phyloP scores from a whole-genome alignment of 2,113 vertebrate genomes.

The Cettia cetti region DNA sequence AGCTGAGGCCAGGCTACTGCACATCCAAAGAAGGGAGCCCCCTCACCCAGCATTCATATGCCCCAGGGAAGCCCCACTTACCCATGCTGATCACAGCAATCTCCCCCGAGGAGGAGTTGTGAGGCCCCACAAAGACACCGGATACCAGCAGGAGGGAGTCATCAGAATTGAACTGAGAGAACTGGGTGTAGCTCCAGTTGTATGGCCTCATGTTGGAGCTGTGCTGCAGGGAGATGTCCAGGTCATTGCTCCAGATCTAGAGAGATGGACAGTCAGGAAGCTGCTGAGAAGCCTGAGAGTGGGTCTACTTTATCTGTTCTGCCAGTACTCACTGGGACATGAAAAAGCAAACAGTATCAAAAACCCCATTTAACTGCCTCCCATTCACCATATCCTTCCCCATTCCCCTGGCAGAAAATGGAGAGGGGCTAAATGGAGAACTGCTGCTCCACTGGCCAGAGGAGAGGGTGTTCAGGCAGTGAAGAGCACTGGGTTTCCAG shows the following conservation, averaged over 20 bases:
- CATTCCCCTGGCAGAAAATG: not conserved
- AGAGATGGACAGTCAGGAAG: not conserved
- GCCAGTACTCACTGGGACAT: not conserved
- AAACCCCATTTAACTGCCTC: not conserved
- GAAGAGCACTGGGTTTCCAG: not conserved
- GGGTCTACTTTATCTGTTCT: not conserved
- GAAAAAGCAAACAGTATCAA: not conserved
- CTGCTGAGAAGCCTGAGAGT: not conserved
- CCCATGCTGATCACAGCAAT: conserved; percentile 94
- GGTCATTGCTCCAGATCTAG: conserved; percentile 92
- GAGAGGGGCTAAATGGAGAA: not conserved
- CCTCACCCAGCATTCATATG: not conserved
- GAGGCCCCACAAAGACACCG: conserved; percentile 91
- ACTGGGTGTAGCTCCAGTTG: conserved; percentile 99
- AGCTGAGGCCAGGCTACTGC: not conserved
- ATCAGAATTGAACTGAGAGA: conserved; percentile 96
- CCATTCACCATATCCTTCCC: not conserved
- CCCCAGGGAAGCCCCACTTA: not conserved
- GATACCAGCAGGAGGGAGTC: conserved; percentile 94
- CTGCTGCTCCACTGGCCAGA: not conserved
- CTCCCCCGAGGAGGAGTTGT: conserved; percentile 90
- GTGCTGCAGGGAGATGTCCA: conserved; percentile 86
- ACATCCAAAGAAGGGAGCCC: not conserved
- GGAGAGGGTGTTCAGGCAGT: not conserved
- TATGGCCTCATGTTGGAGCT: conserved; percentile 93